Base-by-base conservation (phyloP, 2,113 vertebrate genomes). In the Chamaea fasciata region DNA sequence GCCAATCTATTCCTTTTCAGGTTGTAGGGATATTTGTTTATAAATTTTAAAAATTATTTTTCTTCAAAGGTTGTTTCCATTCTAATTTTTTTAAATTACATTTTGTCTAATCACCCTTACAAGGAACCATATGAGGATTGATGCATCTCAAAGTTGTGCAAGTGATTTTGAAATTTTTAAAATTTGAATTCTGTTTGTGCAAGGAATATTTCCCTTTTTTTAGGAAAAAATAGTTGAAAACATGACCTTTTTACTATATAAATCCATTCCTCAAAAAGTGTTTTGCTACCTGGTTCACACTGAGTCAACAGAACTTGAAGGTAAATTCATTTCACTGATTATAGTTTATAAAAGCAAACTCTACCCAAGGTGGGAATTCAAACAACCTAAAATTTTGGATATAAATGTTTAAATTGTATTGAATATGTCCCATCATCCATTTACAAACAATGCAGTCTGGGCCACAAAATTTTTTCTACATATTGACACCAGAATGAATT, bases 121-220 rank as follows among this genome's bases (percentile, higher is more conserved):
- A 23, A 83, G 9, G 56, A 31, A 91, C 88, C 57, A 63, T 53
- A 53, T 27, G 63, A 62, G 24, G 62, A 93, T 57, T 33, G 7
- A 83, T 94, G 5, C n/a, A 82, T 92, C 64, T 92, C 46, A 87
- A 74, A 95, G 24, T 42, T 84, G 39, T 47, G 94, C 53, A 95
- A 91, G 33, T 83, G 90, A 87, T 89, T 94, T 90, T 93, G 27
- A 52, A 86, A 68, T 73, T 80, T 69, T 30, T 41, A 1, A 49
- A 39, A 70, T 56, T 91, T 94, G 13, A 90, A 22, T 94, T 96
- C 95, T 80, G 18, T 94, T 97, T 95, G 15, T 76, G 89, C 93
- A 95, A 95, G 46, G 37, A 93, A 35, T 87, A 94, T 95, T 96
- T 92, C 60, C 18, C 57, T 89, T 91, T 56, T 56, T 47, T 92